Percentiles rank a stretch among this genome's conserved stretches.
These are phyloP conservation scores for Cremastobaeus sp. DNA, from an alignment of 2,888 invertebrate species.

Conservation along the genomic window DNA sequence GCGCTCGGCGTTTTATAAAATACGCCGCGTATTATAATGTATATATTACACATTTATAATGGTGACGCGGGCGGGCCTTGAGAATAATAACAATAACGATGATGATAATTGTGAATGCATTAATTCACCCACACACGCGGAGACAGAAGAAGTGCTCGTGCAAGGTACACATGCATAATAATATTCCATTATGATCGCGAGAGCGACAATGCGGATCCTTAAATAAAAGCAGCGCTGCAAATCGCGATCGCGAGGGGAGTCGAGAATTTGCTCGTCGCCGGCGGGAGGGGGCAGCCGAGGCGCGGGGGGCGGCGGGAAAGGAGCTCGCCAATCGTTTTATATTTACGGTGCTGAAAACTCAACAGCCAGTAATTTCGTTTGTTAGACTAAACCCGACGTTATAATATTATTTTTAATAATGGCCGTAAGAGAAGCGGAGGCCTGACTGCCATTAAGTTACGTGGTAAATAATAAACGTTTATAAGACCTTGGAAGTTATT, in stretches of 20 bases:
- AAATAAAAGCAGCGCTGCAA: conserved; percentile 60
- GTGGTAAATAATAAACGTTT: conserved; percentile 79
- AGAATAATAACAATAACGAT: conserved; percentile 53
- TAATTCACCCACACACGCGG: conserved; percentile 56
- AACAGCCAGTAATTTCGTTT: conserved; percentile 66
- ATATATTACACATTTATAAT: conserved; percentile 52
- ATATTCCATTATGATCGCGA: conserved; percentile 62
- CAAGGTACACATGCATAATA: conserved; percentile 59
- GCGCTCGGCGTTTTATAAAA: conserved; percentile 41
- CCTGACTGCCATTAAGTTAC: conserved; percentile 77
- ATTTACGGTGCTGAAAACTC: conserved; percentile 64
- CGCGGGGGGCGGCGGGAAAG: conserved; percentile 26
- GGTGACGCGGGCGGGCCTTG: conserved; percentile 44
- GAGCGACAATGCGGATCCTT: conserved; percentile 60
- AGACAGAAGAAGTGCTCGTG: conserved; percentile 54
- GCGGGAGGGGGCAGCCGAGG: not conserved
- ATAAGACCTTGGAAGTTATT: conserved; percentile 78
- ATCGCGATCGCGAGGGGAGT: conserved; percentile 63
- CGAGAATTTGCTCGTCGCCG: conserved; percentile 47
- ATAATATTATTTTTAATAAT: conserved; percentile 77
- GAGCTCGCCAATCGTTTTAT: conserved; percentile 59
- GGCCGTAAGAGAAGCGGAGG: conserved; percentile 70
- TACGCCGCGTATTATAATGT: conserved; percentile 52
- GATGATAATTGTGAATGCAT: conserved; percentile 59
- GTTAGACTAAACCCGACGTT: conserved; percentile 68